Percentiles rank a stretch among this genome's conserved stretches.
Conservation (phyloP, 1,140 invertebrate species). For the Himalopsyche phryganea region DNA sequence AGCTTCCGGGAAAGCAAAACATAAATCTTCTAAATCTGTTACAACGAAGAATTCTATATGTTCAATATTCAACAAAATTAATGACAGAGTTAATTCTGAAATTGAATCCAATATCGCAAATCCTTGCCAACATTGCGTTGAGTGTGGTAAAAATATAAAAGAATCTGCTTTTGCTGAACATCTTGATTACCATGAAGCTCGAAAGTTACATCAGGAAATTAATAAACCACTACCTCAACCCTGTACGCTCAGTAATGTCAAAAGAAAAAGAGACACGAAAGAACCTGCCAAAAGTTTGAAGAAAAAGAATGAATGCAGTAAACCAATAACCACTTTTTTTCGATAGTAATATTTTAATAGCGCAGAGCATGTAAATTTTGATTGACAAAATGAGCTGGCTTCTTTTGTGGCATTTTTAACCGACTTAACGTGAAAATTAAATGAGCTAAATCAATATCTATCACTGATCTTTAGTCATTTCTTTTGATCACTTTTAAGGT, state of each 20-base stretch:
- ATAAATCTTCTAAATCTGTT: not conserved
- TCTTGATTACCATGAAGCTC: constrained; percentile 68
- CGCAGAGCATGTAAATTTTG: no score
- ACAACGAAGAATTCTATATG: no score
- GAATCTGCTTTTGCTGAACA: constrained; percentile 60
- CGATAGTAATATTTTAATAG: no score
- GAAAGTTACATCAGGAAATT: constrained; percentile 57
- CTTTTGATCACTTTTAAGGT: no score
- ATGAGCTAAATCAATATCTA: no score
- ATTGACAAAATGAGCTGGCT: no score
- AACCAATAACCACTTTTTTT: constrained; percentile 1
- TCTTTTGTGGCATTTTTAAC: no score
- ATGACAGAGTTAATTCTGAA: constrained; percentile 24
- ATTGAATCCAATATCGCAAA: constrained; percentile 21
- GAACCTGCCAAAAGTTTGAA: not conserved
- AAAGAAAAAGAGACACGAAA: constrained; percentile 31
- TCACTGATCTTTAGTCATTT: no score
- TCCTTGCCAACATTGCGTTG: constrained; percentile 52
- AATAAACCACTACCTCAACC: constrained; percentile 26
- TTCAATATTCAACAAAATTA: constrained; percentile 14
- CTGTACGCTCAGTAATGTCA: not conserved
- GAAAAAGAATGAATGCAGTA: no score
- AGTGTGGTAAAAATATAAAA: constrained; percentile 61
- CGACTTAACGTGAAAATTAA: no score
- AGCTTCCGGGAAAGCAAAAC: constrained; percentile 1